Evolutionary conservation across 2,888 invertebrate genomes (phyloP), one percentile per base, ranked within the genome.

Genomic region (Ophraella communa): DNA sequence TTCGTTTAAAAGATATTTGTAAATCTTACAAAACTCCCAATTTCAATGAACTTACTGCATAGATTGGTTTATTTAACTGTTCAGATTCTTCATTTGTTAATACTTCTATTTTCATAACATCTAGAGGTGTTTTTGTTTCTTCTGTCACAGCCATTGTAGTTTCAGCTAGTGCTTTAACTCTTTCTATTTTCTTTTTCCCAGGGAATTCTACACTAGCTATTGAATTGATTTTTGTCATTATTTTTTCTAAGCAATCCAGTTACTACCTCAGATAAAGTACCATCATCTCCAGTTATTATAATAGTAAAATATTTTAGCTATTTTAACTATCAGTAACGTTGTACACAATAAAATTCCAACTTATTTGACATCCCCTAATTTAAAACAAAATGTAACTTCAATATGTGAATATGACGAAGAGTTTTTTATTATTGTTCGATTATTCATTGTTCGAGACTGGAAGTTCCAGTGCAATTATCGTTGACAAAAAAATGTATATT

Each of bases 251-350:
- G 84, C 59, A 96, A 83, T 52, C 96, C 95, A 59, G 92, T 92
- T 30, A 92, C 84, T 64, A 94, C 93, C 84, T 98, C 98, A 0
- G 93, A 91, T 1, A 97, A 79, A 0, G 97, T 96, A 1, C 97
- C 98, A 86, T 97, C 95, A 2, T 98, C 98, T 2, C 98, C 98
- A 54, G 96, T 98, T 0, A 97, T 89, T 55, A 97, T 86, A 62
- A 98, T 89, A 35, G 93, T 93, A 83, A 49, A 94, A 80, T 3
- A 87, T 87, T 84, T 86, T 88, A 10, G 87, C 84, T 70, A 89
- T 84, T 82, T 87, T 91, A 18, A 88, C 77, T 71, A 91, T 78
- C 76, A 84, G 84, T 75, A 86, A 78, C 87, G 88, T 79, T 27
- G n/a, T 51, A n/a, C 2, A 24, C 4, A 39, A 39, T 14, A 39